Base-by-base conservation (phyloP, 2,888 invertebrate species). In the Drosophila merina region DNA sequence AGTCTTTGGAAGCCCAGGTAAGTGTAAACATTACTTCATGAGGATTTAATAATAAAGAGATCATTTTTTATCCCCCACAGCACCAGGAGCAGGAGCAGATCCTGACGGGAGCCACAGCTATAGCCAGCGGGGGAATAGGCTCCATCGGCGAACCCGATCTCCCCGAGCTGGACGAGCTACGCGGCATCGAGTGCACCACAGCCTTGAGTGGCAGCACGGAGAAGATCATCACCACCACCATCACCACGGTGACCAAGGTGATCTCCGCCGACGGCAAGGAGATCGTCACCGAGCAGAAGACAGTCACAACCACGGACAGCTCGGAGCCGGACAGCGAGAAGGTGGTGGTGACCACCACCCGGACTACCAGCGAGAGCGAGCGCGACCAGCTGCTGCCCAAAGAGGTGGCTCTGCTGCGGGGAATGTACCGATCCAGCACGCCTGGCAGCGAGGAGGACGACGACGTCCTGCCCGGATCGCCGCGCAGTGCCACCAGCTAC, bases 391-490 rank as follows among this genome's bases (percentile, higher is more conserved):
- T 88, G 31, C 76, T 87, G 12, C 89, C 90, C 14, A 91, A 94
- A 92, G 91, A 94, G 91, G 88, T 94, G 90, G 31, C 93, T 86
- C 84, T 94, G 92, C 68, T 94, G 4, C 94, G 93, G 73, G 93
- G 93, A 44, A 93, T 93, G 52, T 91, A 93, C 83, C 94, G 94
- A 79, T 93, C 93, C 8, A 94, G 94, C 59, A 94, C 94, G 3
- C 93, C 93, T 0, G 93, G 93, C 10, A 95, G 95, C 72, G 95
- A 70, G 47, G 70, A 72, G 2, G 70, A 94, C 69, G 95, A 95
- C 57, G 95, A 95, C 71, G 93, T 94, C 20, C 94, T 95, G 56
- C 94, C 94, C 14, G 94, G 93, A 6, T 95, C 95, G 45, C 95
- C 95, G 14, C 93, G 94, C 57, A 95, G 95, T 84, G 93, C 57